Base-by-base conservation (phyloP, 2,113 vertebrate genomes). In the Vicugna pacos region DNA sequence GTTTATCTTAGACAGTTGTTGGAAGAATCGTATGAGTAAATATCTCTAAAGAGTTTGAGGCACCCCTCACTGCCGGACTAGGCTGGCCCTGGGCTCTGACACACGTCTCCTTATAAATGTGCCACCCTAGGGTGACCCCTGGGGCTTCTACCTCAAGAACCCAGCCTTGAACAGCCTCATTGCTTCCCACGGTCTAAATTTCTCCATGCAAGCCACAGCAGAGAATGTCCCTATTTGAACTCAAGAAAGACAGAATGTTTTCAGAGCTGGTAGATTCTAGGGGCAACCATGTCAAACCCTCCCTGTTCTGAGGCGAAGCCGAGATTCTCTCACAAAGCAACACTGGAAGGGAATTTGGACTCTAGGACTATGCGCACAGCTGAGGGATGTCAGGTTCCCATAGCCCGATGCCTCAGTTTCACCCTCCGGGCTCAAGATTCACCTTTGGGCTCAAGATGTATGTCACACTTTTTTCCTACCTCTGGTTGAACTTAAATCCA, bases 391-490 rank as follows among this genome's bases (percentile, higher is more conserved):
- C 3, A 13, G 14, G 26, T 4, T 46, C 50, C 12, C 8, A 30
- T 6, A 6, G 8, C 56, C 20, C 0, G 2, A 30, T 0, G 22
- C 13, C 62, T 69, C 11, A 30, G 24, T 35, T 22, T 12, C 5
- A n/a, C 9, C 24, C 58, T 16, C 0, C 2, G 86, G 76, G 13
- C 42, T 58, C 38, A 17, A 8, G 5, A 42, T 56, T 56, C 28
- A 0, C 7, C 26, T 77, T 56, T 0, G 1, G 38, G 24, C 17
- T 30, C 24, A 60, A 52, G 46, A 26, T 0, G 5, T 6, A 3
- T 48, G 26, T 9, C n/a, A 5, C 19, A 7, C 19, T 8, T 28
- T 56, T 38, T 38, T 14, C 50, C 52, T 38, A 46, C 42, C n/a
- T 65, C 56, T 7, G 32, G 12, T 20, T 70, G 89, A 84, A 81